These are phyloP conservation scores for Rhincodon typus DNA, from an alignment of 2,797 vertebrate species.

Conservation along the genomic window DNA sequence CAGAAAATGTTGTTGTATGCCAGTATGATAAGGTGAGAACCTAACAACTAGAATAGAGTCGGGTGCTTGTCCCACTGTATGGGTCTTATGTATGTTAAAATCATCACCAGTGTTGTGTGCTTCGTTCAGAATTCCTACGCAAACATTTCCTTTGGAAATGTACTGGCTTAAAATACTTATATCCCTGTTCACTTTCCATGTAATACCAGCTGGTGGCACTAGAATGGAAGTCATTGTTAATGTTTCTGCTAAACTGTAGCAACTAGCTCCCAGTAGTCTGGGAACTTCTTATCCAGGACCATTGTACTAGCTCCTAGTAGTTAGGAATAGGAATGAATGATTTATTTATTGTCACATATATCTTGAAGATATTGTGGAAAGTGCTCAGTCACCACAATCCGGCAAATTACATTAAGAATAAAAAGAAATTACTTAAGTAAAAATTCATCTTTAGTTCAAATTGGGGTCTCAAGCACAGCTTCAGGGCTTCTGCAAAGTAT, in stretches of 20 bases:
- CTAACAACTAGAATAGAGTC: not conserved
- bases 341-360: no score
- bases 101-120: not conserved
- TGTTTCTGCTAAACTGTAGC: not conserved
- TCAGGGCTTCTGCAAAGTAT: no score
- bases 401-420: no score
- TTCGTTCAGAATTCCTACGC: not conserved
- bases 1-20: conserved; percentile 97
- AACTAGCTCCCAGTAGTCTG: not conserved
- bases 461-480: no score
- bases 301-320: no score
- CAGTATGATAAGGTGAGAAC: conserved; percentile 91
- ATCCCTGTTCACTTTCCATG: not conserved
- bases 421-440: no score
- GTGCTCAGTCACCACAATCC: no score
- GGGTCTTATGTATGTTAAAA: not conserved
- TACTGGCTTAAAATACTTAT: not conserved
- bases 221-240: not conserved
- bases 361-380: no score
- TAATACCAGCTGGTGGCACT: not conserved
- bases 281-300: no score
- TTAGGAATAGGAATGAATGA: no score
- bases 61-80: not conserved
- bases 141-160: not conserved
- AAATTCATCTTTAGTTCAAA: no score